Evolutionary conservation across 2,797 vertebrate species (phyloP).

Genomic region (Melanotaenia boesemani): DNA sequence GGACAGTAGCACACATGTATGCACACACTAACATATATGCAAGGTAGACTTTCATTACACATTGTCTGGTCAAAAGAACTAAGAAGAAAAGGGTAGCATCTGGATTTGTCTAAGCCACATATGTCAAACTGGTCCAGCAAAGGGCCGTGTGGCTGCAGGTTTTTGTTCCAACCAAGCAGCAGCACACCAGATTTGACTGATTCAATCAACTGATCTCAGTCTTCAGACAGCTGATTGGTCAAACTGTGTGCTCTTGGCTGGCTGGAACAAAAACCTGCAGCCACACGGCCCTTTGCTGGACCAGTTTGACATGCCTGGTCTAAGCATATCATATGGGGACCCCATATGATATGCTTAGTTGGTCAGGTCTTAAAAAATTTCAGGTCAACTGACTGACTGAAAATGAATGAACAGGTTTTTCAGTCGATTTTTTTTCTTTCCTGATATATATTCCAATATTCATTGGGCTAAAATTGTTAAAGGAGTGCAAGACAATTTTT

Average conservation of each 20-base stretch:
- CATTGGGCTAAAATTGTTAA: neutral
- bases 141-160: no score
- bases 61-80: no score
- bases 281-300: no score
- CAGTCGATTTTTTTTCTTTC: neutral
- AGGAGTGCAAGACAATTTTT: neutral
- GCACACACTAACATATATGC: slow-evolving; percentile 21
- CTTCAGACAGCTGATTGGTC: no score
- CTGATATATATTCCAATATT: neutral
- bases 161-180: no score
- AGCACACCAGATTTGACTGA: no score
- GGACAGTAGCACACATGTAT: slow-evolving; percentile 15
- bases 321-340: neutral
- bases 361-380: neutral
- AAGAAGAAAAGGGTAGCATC: neutral
- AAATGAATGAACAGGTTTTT: neutral
- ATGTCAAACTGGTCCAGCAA: no score
- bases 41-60: slow-evolving; percentile 18
- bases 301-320: no score
- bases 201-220: no score
- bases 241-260: no score
- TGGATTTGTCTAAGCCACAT: neutral
- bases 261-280: no score
- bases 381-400: neutral
- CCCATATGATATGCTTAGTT: neutral